Evolutionary conservation across 1,140 invertebrate genomes (phyloP).

Genomic region (Procambarus virginalis): DNA sequence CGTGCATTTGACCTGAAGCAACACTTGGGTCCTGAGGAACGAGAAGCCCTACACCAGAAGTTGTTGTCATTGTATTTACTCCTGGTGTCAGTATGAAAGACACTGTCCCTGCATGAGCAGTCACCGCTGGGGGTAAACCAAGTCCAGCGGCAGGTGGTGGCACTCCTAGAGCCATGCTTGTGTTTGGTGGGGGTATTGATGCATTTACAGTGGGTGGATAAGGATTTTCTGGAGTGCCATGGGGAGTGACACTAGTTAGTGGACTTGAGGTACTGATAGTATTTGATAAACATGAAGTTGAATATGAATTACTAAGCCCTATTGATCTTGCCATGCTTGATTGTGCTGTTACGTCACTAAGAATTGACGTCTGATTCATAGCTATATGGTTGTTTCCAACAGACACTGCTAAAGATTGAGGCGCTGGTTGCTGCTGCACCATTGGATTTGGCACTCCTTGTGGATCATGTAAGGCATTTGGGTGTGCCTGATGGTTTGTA

Average conservation of each 20-base stretch:
- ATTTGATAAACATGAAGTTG: conserved; percentile 30
- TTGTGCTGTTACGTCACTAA: conserved; percentile 29
- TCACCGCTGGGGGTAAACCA: conserved; percentile 36
- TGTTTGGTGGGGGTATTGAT: conserved; percentile 39
- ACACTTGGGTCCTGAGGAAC: conserved; percentile 41
- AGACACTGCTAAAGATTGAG: conserved; percentile 43
- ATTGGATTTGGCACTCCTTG: conserved; percentile 27
- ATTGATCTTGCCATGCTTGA: conserved; percentile 26
- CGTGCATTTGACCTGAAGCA: conserved; percentile 37
- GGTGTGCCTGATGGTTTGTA: conserved; percentile 43
- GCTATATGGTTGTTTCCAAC: conserved; percentile 36
- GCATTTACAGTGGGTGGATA: conserved; percentile 43
- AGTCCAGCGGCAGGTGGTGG: conserved; percentile 42
- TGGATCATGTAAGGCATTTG: conserved; percentile 44
- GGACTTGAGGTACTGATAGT: conserved; percentile 48
- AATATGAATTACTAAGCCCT: conserved; percentile 41
- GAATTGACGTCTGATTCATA: conserved; percentile 40
- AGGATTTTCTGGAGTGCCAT: conserved; percentile 37
- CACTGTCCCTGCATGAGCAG: conserved; percentile 30
- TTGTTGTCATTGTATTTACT: conserved; percentile 53
- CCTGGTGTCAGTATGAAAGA: conserved; percentile 54
- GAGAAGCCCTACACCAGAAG: conserved; percentile 55
- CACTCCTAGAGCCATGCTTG: conserved; percentile 43
- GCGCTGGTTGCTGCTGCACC: conserved; percentile 38
- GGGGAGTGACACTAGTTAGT: conserved; percentile 29